These are phyloP conservation scores for Philonicus albiceps DNA, from an alignment of 2,888 invertebrate species.

Conservation along the genomic window DNA sequence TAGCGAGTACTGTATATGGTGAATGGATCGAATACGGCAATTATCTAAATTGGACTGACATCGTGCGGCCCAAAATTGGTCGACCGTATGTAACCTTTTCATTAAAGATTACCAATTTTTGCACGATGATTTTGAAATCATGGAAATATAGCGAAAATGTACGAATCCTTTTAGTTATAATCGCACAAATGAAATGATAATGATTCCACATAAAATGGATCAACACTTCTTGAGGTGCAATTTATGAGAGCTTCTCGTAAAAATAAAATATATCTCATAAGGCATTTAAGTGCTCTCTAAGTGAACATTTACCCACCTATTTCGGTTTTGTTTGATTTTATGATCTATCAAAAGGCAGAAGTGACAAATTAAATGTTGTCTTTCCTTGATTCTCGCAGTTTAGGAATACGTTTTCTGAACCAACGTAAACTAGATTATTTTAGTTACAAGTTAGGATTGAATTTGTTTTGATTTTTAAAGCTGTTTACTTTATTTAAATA, in stretches of 20 bases:
- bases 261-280: background rate
- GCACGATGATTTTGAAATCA: background rate
- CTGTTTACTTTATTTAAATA: background rate
- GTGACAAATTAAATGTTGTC: background rate
- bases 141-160: background rate
- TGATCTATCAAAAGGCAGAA: background rate
- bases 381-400: background rate
- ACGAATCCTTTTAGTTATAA: background rate
- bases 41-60: constrained; percentile 21
- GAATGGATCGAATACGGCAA: background rate
- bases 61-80: background rate
- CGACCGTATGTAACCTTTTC: background rate
- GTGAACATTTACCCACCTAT: background rate
- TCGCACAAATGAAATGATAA: background rate
- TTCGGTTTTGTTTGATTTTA: background rate
- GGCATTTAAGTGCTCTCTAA: background rate
- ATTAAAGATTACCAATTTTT: constrained; percentile 8
- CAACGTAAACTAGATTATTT: background rate
- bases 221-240: background rate
- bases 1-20: constrained; percentile 1
- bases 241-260: background rate
- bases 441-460: background rate
- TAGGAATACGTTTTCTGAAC: background rate
- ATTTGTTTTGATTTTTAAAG: background rate
- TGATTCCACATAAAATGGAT: background rate